A percentile compares a stretch with the other conserved stretches of the same genome.
These are phyloP conservation scores for Microcebus ravelobensis DNA, from an alignment of 2,113 vertebrate species.

Conservation along the genomic window DNA sequence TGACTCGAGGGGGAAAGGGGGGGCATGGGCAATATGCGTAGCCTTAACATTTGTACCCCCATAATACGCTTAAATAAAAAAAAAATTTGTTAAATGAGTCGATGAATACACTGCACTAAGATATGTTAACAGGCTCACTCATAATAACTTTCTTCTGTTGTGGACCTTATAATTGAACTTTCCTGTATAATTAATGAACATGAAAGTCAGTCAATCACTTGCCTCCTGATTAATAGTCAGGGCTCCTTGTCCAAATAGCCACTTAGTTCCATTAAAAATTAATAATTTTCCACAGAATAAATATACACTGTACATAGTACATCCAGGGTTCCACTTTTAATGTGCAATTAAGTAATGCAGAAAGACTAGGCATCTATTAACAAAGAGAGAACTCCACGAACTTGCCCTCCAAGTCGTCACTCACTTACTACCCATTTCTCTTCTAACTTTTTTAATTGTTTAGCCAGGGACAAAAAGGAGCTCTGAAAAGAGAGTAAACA, in stretches of 20 bases:
- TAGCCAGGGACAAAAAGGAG: background rate
- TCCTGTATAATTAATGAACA: slow-evolving; percentile 61
- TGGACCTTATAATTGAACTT: slow-evolving; percentile 40
- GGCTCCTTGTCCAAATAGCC: slow-evolving; percentile 42
- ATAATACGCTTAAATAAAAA: background rate
- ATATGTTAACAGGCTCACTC: background rate
- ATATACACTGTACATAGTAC: slow-evolving; percentile 38
- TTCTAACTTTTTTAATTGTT: slow-evolving; percentile 23
- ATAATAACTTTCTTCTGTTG: background rate
- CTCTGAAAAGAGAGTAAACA: background rate
- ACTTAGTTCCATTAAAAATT: slow-evolving; percentile 75
- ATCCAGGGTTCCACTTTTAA: slow-evolving; percentile 47
- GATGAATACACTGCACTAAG: background rate
- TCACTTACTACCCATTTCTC: slow-evolving; percentile 8
- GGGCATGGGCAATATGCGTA: no score
- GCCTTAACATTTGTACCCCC: no score
- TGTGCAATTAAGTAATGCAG: slow-evolving; percentile 66
- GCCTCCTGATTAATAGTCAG: slow-evolving; percentile 61
- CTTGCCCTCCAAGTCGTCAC: background rate
- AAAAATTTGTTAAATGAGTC: background rate
- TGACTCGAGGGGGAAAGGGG: no score
- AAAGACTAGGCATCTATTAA: slow-evolving; percentile 43
- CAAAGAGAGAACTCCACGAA: slow-evolving; percentile 13
- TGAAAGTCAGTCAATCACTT: slow-evolving; percentile 53
- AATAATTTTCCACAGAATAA: slow-evolving; percentile 68